These are phyloP conservation scores for Peromyscus leucopus DNA, from an alignment of 2,113 vertebrate genomes.

Conservation along the genomic window DNA sequence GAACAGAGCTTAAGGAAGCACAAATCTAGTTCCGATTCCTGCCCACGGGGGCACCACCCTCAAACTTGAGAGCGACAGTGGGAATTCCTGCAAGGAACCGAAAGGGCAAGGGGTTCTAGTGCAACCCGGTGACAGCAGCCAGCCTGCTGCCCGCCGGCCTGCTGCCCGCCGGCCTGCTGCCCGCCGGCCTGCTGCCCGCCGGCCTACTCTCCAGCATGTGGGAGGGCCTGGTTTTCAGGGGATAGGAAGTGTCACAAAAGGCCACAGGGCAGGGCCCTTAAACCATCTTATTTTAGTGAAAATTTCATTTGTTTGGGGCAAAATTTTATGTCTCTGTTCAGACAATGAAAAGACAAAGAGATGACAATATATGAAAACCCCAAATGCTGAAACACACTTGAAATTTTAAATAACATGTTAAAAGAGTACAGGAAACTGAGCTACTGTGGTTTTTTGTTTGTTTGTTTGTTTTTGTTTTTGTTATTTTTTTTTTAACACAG, in stretches of 20 bases:
- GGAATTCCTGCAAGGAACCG: neutral
- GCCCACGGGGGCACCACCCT: neutral
- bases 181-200: no score
- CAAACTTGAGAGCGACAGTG: neutral
- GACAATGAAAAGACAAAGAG: slow-evolving; percentile 11
- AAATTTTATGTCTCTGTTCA: neutral
- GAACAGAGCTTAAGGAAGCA: neutral
- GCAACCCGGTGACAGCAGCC: no score
- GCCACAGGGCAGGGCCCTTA: neutral
- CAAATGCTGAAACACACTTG: neutral
- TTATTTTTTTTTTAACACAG: slow-evolving; percentile 9
- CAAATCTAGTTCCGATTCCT: neutral
- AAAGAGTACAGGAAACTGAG: neutral
- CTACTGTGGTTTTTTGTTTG: neutral
- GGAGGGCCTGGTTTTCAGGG: neutral
- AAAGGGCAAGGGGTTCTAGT: neutral
- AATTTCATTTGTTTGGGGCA: neutral
- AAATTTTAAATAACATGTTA: neutral
- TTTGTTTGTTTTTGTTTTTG: no score
- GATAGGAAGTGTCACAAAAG: neutral
- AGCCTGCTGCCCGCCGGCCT: no score
- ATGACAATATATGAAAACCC: neutral
- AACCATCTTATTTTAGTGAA: neutral
- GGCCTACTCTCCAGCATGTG: no score
- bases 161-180: no score